Percentiles rank a stretch among this genome's conserved stretches.
These are phyloP conservation scores for Sander lucioperca DNA, from an alignment of 2,113 vertebrate species.

Conservation along the genomic window DNA sequence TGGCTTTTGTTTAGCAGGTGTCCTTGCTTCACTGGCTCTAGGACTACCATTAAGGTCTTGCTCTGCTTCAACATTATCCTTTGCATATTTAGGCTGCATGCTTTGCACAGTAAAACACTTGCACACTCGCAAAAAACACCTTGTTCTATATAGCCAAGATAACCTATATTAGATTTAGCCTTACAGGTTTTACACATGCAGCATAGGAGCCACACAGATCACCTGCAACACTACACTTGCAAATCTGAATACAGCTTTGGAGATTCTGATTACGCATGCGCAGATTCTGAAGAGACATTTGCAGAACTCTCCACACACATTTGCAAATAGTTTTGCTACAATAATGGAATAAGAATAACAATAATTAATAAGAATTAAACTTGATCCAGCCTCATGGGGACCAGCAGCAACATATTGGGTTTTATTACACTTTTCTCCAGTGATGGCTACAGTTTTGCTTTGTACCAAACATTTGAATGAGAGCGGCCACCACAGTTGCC, in stretches of 20 bases:
- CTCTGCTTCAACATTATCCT: not conserved
- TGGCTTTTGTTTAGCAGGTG: not conserved
- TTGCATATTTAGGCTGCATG: not conserved
- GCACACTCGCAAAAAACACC: not conserved
- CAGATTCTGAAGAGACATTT: no score
- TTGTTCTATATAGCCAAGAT: not conserved
- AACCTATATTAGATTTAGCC: not conserved
- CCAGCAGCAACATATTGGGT: slow-evolving; percentile 20
- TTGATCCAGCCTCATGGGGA: slow-evolving; percentile 19
- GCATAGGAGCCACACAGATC: no score
- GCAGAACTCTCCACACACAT: no score
- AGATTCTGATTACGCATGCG: no score
- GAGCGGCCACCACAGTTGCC: not conserved
- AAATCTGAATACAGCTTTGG: no score
- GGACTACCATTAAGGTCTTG: not conserved
- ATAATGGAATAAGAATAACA: no score
- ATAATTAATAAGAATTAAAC: slow-evolving; percentile 36
- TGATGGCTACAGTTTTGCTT: slow-evolving; percentile 12
- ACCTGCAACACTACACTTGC: no score
- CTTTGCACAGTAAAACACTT: not conserved
- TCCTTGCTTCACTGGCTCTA: not conserved
- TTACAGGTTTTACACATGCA: not conserved
- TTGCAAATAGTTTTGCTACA: no score
- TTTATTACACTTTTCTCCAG: slow-evolving; percentile 12
- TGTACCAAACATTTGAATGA: slow-evolving; percentile 9